These are phyloP conservation scores for Dendropsophus ebraccatus DNA, from an alignment of 2,113 vertebrate species.

Conservation along the genomic window DNA sequence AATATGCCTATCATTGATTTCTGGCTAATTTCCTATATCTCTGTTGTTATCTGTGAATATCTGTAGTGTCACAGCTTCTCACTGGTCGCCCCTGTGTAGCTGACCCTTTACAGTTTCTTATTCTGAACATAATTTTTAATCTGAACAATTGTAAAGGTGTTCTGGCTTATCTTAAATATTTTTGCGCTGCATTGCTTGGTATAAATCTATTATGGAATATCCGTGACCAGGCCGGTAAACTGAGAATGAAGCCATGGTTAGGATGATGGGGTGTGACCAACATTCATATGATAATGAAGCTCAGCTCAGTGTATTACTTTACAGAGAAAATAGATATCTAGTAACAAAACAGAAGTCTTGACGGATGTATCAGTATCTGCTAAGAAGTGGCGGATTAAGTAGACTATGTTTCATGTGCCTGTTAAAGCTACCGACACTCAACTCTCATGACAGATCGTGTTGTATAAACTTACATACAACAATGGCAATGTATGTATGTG, in stretches of 20 bases:
- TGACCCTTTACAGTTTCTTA: not conserved
- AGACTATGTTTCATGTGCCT: not conserved
- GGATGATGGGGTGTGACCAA: constrained; percentile 5
- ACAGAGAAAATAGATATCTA: constrained; percentile 12
- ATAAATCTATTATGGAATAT: not conserved
- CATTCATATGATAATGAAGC: constrained; percentile 20
- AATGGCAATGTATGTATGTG: not conserved
- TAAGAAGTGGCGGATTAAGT: not conserved
- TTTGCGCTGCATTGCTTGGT: not conserved
- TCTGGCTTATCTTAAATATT: not conserved
- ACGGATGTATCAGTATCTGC: constrained; percentile 11
- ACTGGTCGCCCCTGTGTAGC: not conserved
- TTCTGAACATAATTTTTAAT: not conserved
- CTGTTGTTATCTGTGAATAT: not conserved
- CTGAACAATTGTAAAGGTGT: not conserved
- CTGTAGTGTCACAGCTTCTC: not conserved
- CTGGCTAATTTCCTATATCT: not conserved
- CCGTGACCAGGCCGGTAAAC: not conserved
- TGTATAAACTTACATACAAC: not conserved
- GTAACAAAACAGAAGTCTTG: constrained; percentile 3
- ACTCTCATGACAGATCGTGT: not conserved
- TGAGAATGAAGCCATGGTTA: not conserved
- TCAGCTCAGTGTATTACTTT: constrained; percentile 16
- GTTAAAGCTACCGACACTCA: not conserved
- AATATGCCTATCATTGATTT: no score